A percentile compares a stretch with the other conserved stretches of the same genome.
phyloP scores from a whole-genome alignment of 2,797 vertebrate genomes.

The Manis pentadactyla region DNA sequence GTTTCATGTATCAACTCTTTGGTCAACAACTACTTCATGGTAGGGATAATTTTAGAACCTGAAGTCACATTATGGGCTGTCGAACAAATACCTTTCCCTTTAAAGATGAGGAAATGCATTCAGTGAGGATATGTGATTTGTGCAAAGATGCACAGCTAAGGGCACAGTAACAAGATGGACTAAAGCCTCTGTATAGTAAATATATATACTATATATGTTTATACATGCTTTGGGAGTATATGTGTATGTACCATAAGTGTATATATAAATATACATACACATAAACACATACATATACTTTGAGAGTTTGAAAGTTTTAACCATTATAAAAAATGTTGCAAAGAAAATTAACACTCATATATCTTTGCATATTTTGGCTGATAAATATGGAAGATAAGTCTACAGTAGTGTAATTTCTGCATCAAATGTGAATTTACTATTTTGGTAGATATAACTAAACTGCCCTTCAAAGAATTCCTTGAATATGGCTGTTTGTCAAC shows the following conservation, averaged over 20 bases:
- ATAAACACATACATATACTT: background rate
- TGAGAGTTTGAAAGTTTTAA: background rate
- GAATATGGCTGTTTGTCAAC: background rate
- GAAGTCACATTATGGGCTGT: background rate
- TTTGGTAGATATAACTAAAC: background rate
- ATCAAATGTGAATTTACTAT: background rate
- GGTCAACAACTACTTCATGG: background rate
- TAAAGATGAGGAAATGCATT: background rate
- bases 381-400: background rate
- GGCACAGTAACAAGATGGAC: background rate
- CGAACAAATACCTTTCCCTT: background rate
- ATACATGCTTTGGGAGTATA: background rate
- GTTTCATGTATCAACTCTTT: conserved; percentile 6
- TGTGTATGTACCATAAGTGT: background rate
- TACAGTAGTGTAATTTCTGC: background rate
- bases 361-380: background rate
- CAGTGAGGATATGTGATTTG: background rate
- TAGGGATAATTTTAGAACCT: background rate
- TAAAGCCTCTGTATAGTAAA: background rate
- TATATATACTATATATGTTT: background rate
- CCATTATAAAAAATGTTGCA: background rate
- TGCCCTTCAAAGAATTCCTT: background rate
- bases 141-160: background rate
- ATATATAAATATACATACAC: background rate
- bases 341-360: background rate